Base-by-base conservation (phyloP, 2,888 invertebrate species). In the Coleophora deauratella region DNA sequence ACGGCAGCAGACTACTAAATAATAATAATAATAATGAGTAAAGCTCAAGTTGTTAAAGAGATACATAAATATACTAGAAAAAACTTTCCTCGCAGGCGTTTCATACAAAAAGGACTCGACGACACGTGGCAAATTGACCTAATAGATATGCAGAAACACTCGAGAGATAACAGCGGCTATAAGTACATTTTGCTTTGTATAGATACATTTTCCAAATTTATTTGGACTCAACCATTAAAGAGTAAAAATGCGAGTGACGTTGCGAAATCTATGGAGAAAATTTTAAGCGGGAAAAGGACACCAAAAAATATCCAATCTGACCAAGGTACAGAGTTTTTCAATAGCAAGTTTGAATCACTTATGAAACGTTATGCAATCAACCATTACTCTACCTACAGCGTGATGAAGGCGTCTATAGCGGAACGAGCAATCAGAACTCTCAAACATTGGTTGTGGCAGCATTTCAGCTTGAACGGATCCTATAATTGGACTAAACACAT, bases 111-210 rank as follows among this genome's bases (percentile, higher is more conserved):
- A 47, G 69, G 61, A 34, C 49, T 74, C 4, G 62, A 73, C 54
- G 71, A 78, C 47, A 52, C 71, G n/a, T 73, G 67, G 72, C 76
- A 78, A 59, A 65, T 65, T 11, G 74, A 79, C 59, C 54, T 76
- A 7, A 68, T 57, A 37, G 63, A 56, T 36, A 46, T 54, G 40
- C 48, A 51, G 40, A 35, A 14, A 8, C 21, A 43, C 38, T 43
- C 38, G 33, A 41, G 35, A 34, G 12, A 44, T 14, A 55, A 51
- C 34, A 41, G 40, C 8, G 35, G 33, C 4, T 43, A 28, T 32
- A 46, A 32, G 11, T 50, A 41, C 37, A 46, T 50, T 28, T 32
- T 50, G 1, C 27, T 27, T 0, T 27, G 44, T 1, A 47, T 46
- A 35, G 50, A 47, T 35, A 35, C 38, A 27, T 46, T 47, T 40